Base-by-base conservation (phyloP, 2,888 invertebrate species). In the Syritta pipiens region DNA sequence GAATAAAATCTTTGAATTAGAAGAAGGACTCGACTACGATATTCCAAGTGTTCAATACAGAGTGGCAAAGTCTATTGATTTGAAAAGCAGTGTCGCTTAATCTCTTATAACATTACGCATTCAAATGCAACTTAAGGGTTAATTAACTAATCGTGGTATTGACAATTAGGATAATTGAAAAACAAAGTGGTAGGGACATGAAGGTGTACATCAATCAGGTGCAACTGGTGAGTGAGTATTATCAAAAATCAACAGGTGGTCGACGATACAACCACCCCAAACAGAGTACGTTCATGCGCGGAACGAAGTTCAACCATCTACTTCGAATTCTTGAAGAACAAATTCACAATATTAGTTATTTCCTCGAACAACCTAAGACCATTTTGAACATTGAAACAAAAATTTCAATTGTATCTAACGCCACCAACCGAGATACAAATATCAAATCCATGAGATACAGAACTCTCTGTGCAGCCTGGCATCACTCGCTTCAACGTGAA, bases 121-220 rank as follows among this genome's bases (percentile, higher is more conserved):
- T 77, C 65, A 71, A 59, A 55, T 59, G 65, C 19, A 72, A 67
- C 30, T 59, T 44, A 24, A n/a, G 12, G 49, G 55, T 57, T 72
- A 49, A 77, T 72, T 72, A 72, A 60, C 32, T 65, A 72, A 60
- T 77, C 65, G 53, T 60, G 40, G 48, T 67, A 59, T 48, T 67
- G 59, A 32, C 72, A 72, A 72, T 77, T 65, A 48, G 42, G 40
- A 40, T 65, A 65, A 72, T 77, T 77, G 65, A 67, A 67, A 71
- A 60, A 30, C 28, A n/a, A 9, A 5, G 6, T n/a, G 6, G 1
- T 6, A n/a, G n/a, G n/a, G n/a, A n/a, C n/a, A n/a, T 10, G 2
- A 28, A 12, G 30, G 6, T 19, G 49, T n/a, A 4, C 20, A 44
- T 22, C 44, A 20, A 65, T 44, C 51, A 57, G 6, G 26, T 57